A percentile compares a stretch with the other conserved stretches of the same genome.
These are phyloP conservation scores for Gasterosteus nipponicus DNA, from an alignment of 2,113 vertebrate genomes.

Conservation along the genomic window DNA sequence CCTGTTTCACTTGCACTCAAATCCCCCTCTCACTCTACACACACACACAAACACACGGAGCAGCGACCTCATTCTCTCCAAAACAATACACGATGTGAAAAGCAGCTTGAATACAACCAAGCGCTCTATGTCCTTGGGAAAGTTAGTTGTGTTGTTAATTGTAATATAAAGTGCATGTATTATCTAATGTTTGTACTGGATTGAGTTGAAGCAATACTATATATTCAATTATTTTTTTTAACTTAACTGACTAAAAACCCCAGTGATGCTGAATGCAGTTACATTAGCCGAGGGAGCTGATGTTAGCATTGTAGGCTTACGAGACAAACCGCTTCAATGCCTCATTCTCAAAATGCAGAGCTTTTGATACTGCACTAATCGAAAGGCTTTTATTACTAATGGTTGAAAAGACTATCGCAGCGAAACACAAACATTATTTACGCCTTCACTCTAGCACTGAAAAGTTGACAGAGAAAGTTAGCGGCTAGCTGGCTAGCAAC, in stretches of 20 bases:
- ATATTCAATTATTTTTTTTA: no score
- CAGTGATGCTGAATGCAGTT: neutral
- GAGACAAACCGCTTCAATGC: neutral
- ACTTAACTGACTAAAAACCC: neutral
- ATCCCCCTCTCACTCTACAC: neutral
- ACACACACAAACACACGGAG: neutral
- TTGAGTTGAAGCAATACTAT: no score
- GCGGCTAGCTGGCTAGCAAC: neutral
- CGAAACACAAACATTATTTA: neutral
- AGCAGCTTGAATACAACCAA: neutral
- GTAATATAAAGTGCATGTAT: no score
- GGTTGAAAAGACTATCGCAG: neutral
- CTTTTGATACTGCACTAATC: neutral
- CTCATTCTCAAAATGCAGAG: neutral
- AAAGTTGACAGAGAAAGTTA: neutral
- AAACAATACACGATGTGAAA: conserved; percentile 17
- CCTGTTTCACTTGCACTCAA: conserved; percentile 19
- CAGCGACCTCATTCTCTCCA: conserved; percentile 6
- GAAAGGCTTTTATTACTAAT: neutral
- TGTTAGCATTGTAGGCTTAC: neutral
- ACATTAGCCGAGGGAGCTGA: neutral
- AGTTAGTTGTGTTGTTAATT: no score
- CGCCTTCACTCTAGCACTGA: neutral
- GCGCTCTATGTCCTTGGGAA: neutral
- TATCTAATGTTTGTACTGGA: no score